Evolutionary conservation across 2,888 invertebrate species (phyloP).

Genomic region (Drosophila diplacantha): DNA sequence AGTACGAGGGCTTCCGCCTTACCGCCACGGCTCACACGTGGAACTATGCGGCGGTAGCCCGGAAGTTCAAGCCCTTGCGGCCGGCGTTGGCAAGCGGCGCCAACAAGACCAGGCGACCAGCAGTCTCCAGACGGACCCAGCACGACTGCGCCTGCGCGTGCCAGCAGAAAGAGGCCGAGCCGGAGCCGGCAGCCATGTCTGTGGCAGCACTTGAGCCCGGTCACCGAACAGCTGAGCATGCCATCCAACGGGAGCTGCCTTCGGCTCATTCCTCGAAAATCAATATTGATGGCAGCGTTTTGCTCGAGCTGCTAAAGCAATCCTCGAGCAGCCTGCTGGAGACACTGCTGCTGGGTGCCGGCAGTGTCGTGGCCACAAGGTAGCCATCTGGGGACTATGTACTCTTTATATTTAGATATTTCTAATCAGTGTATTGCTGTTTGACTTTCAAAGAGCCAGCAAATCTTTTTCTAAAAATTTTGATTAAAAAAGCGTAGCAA

Average conservation of each 20-base stretch:
- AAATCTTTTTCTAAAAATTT: too few species aligned
- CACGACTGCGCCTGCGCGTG: constrained; percentile 69
- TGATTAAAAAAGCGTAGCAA: too few species aligned
- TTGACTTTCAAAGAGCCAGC: too few species aligned
- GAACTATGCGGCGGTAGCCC: constrained; percentile 72
- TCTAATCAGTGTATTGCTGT: background rate
- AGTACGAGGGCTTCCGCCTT: constrained; percentile 64
- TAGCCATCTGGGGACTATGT: constrained; percentile 20
- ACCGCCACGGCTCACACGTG: constrained; percentile 53
- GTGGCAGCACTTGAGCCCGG: constrained; percentile 2
- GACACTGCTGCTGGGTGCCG: constrained; percentile 57
- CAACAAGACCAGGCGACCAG: constrained; percentile 60
- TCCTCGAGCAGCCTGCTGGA: constrained; percentile 57
- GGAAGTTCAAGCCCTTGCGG: constrained; percentile 75
- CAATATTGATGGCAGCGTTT: constrained; percentile 46
- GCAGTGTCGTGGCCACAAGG: constrained; percentile 55
- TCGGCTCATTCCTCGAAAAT: constrained; percentile 15
- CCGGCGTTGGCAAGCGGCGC: constrained; percentile 61
- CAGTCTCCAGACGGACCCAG: constrained; percentile 39
- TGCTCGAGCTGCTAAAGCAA: constrained; percentile 63
- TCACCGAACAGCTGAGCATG: constrained; percentile 41
- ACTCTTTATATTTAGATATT: background rate
- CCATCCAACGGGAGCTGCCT: constrained; percentile 31
- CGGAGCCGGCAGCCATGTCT: constrained; percentile 43
- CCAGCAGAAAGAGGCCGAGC: constrained; percentile 34